Conservation (phyloP, 1,140 invertebrate species). For the Anastatus disparis region DNA sequence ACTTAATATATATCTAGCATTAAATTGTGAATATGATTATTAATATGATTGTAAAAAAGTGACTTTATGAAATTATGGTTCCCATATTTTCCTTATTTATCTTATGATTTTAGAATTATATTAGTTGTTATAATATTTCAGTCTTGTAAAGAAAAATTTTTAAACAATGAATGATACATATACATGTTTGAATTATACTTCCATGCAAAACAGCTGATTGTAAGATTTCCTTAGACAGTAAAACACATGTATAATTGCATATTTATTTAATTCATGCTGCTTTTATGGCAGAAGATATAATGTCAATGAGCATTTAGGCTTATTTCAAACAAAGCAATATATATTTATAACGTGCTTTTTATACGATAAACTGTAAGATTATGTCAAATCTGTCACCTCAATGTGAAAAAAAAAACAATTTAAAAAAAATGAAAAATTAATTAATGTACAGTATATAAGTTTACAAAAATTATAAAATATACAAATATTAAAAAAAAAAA, state of each 20-base stretch:
- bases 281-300: constrained; percentile 24
- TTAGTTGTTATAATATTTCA: not conserved
- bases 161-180: constrained; percentile 36
- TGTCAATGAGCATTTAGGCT: constrained; percentile 25
- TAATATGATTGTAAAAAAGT: not conserved
- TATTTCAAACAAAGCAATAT: constrained; percentile 35
- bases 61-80: not conserved
- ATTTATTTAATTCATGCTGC: constrained; percentile 37
- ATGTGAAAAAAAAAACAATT: constrained; percentile 16
- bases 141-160: constrained; percentile 15
- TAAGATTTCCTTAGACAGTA: constrained; percentile 24
- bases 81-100: not conserved
- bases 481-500: constrained; percentile 38
- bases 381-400: constrained; percentile 37
- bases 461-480: constrained; percentile 27
- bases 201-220: constrained; percentile 32
- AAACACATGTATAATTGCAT: constrained; percentile 35
- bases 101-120: not conserved
- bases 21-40: too few relatives aligned
- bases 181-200: constrained; percentile 30
- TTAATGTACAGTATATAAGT: not conserved
- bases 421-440: constrained; percentile 11
- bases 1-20: too few relatives aligned
- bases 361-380: constrained; percentile 11
- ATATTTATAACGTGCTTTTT: constrained; percentile 33